phyloP scores from a whole-genome alignment of 1,140 invertebrate genomes.

The Calosoma granatense region DNA sequence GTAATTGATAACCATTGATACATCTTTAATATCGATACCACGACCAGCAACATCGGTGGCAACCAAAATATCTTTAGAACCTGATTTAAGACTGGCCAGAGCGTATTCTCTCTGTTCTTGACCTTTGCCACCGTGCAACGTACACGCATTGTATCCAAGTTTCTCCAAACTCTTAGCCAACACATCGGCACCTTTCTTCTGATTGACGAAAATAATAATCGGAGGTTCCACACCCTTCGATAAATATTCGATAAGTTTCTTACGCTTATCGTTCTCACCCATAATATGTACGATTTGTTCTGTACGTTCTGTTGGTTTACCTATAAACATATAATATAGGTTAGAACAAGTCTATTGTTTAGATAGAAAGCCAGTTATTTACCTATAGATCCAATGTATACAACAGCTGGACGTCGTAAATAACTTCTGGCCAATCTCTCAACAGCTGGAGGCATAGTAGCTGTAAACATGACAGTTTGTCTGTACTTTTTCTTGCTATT shows the following conservation, averaged over 20 bases:
- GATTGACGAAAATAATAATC: slow-evolving; percentile 99
- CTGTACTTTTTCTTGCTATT: slow-evolving; percentile 96
- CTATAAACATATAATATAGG: too few relatives aligned
- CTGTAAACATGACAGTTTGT: slow-evolving; percentile 99
- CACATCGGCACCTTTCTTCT: slow-evolving; percentile 99
- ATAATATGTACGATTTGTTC: slow-evolving; percentile 98
- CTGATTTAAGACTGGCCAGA: slow-evolving; percentile 87
- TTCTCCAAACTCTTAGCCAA: slow-evolving; percentile 95
- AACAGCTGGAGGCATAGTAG: slow-evolving; percentile 98
- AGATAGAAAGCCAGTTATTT: too few relatives aligned
- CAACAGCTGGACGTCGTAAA: slow-evolving; percentile 88
- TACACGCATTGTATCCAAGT: slow-evolving; percentile 92
- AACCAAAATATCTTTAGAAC: slow-evolving; percentile 96
- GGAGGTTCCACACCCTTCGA: slow-evolving; percentile 86
- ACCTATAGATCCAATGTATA: slow-evolving; percentile 98
- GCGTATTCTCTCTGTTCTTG: slow-evolving; percentile 99
- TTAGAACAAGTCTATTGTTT: too few relatives aligned
- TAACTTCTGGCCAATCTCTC: slow-evolving; percentile 93
- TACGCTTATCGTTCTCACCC: slow-evolving; percentile 86
- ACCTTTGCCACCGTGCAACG: slow-evolving; percentile 98
- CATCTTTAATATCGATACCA: slow-evolving; percentile 99
- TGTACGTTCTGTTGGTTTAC: slow-evolving; percentile 94
- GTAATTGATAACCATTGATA: slow-evolving; percentile 97
- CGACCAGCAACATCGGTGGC: slow-evolving; percentile 99
- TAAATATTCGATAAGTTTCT: slow-evolving; percentile 79